Evolutionary conservation across 1,140 invertebrate species (phyloP).

Genomic region (Probaryconus sp.): DNA sequence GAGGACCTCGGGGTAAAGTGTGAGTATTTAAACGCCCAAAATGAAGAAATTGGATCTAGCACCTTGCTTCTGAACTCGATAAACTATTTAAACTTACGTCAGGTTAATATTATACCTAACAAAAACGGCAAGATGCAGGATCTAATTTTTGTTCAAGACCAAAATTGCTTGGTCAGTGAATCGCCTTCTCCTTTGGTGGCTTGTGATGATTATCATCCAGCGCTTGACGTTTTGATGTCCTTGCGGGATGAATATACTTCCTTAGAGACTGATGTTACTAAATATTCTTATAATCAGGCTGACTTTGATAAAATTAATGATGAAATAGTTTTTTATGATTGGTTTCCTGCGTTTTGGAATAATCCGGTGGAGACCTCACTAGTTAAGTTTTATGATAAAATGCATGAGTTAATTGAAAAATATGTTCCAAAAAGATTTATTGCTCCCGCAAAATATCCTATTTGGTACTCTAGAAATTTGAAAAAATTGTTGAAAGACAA

Average conservation of each 20-base stretch:
- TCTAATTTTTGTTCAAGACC: conserved; percentile 4
- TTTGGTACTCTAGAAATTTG: conserved; percentile 2
- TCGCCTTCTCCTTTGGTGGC: conserved; percentile 1
- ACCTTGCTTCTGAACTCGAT: not conserved
- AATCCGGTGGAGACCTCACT: not conserved
- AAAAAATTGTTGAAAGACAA: no score
- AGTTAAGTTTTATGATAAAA: not conserved
- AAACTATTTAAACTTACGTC: conserved; percentile 10
- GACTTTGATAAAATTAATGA: not conserved
- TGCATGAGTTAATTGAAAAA: conserved; percentile 5
- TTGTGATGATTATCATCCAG: not conserved
- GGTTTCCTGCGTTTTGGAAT: not conserved
- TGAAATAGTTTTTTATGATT: not conserved
- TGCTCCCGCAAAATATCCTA: not conserved
- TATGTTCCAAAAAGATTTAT: not conserved
- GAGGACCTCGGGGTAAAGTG: not conserved
- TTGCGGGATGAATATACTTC: not conserved
- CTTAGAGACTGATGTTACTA: not conserved
- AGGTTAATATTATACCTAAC: not conserved
- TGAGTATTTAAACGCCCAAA: not conserved
- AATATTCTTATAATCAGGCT: conserved; percentile 1
- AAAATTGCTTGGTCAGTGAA: not conserved
- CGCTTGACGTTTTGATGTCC: not conserved
- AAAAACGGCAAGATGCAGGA: conserved; percentile 1
- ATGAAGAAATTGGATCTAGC: not conserved